Evolutionary conservation across 2,797 vertebrate genomes (phyloP).

Genomic region (Adrianichthys oophorus): DNA sequence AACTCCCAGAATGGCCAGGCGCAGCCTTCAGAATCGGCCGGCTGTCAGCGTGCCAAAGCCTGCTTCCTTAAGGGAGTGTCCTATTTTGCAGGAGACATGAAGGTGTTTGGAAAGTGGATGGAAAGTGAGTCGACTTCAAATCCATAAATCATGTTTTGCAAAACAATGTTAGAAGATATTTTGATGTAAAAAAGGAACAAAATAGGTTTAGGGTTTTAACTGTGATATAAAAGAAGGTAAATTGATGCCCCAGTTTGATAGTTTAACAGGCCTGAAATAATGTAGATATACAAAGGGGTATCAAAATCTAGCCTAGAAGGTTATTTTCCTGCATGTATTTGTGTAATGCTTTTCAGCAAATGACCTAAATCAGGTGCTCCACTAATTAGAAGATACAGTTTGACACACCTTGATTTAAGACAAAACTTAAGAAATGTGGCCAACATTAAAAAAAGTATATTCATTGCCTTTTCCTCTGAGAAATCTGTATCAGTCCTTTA

Average conservation of each 20-base stretch:
- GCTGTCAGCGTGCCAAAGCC: conserved; percentile 25
- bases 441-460: too few species aligned
- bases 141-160: not conserved
- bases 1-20: conserved; percentile 23
- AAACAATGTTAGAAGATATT: not conserved
- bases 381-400: too few species aligned
- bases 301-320: too few species aligned
- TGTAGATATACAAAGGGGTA: too few species aligned
- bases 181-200: not conserved
- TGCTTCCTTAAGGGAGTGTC: conserved; percentile 72
- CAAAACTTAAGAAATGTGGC: too few species aligned
- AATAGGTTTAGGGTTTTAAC: not conserved
- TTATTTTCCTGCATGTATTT: too few species aligned
- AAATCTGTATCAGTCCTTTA: not conserved
- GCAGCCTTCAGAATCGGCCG: not conserved
- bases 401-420: too few species aligned
- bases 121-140: conserved; percentile 79
- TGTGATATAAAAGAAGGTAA: not conserved
- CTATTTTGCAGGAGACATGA: conserved; percentile 90
- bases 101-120: conserved; percentile 85
- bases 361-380: too few species aligned
- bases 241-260: too few species aligned
- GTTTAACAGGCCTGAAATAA: too few species aligned
- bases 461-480: too few species aligned
- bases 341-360: too few species aligned